Conservation (phyloP, 2,888 invertebrate genomes). For the Eupithecia pulchellata region DNA sequence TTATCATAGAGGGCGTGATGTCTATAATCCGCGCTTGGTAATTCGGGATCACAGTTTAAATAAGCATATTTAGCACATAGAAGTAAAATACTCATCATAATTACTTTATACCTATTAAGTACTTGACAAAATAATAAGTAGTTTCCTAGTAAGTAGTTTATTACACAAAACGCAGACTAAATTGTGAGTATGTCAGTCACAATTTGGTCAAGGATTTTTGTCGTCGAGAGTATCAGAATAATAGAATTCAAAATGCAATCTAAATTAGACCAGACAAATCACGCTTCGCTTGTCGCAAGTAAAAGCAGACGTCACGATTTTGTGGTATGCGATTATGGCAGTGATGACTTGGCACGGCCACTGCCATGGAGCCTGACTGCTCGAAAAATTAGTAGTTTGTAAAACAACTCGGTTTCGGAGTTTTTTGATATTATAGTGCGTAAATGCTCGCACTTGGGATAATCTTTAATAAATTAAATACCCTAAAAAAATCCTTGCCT, state of each 20-base stretch:
- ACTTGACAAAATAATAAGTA: no score
- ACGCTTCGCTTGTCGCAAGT: constrained; percentile 55
- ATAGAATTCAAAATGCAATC: constrained; percentile 27
- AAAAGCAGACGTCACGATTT: constrained; percentile 48
- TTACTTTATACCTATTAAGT: no score
- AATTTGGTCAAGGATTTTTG: no score
- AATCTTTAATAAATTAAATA: no score
- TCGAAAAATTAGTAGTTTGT: not conserved
- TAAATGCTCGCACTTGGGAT: no score
- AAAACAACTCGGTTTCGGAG: not conserved
- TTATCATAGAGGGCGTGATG: no score
- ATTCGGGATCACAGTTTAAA: no score
- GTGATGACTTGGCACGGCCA: not conserved
- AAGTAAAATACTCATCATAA: not conserved
- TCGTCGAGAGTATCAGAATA: not conserved
- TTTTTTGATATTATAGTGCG: no score
- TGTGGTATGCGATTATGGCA: constrained; percentile 9
- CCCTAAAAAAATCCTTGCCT: no score
- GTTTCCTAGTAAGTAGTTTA: no score
- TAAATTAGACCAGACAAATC: constrained; percentile 49
- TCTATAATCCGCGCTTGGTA: no score
- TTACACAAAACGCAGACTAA: not conserved
- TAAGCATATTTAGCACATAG: not conserved
- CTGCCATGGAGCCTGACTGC: not conserved
- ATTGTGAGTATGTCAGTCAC: no score